Base-by-base conservation (phyloP, 1,140 invertebrate genomes). In the Ceratosolen solmsi region DNA sequence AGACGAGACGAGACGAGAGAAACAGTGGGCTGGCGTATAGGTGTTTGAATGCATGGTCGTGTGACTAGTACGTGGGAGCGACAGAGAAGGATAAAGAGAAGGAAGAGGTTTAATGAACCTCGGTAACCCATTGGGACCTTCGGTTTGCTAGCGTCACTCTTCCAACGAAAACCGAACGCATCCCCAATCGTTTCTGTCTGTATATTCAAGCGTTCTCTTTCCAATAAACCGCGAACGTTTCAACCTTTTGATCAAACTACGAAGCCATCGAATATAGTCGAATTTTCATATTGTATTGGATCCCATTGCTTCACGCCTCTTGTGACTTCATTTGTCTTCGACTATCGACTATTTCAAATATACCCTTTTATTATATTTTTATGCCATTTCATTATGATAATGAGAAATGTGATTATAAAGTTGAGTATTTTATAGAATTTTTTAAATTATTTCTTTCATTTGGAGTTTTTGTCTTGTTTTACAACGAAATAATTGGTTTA, bases 231-330 rank as follows among this genome's bases (percentile, higher is more conserved):
- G 36, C 22, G 86, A 85, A 87, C 87, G 82, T 83, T 49, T 36
- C 25, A 86, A 86, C 85, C 86, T 87, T 84, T 83, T 77, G 83
- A 71, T 85, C 65, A n/a, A 20, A 46, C 30, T 70, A 72, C 30
- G 58, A 79, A 83, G 78, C 84, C 85, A 83, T 85, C 85, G 85
- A 85, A 90, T 89, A 89, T 84, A 81, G 85, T 89, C 87, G 88
- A 91, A 90, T 91, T 91, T 90, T 90, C 88, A 89, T 91, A 89
- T 89, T 90, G 90, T 87, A 90, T 90, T 87, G 86, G 85, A 84
- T 86, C 88, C 88, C 86, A 88, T 85, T 84, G 84, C 76, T 84
- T 85, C 33, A 25, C 70, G 65, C 41, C 30, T 49, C 13, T 63
- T 41, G 36, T 25, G 33, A 76, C 36, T 76, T 49, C 33, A 63